These are phyloP conservation scores for Oxyruncus cristatus DNA, from an alignment of 2,113 vertebrate species.

Conservation along the genomic window DNA sequence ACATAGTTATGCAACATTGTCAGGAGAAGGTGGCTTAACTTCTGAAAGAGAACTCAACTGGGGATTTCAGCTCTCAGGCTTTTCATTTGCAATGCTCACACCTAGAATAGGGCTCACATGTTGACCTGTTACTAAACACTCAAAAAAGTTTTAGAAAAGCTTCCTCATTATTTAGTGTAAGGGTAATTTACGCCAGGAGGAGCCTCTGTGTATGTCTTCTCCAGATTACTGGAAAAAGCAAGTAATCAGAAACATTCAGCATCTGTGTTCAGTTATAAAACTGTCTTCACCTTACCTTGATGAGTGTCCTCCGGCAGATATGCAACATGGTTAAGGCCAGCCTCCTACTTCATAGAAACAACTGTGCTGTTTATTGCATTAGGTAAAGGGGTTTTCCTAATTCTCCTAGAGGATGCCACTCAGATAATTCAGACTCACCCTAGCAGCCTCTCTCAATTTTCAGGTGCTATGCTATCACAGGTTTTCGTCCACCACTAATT, in stretches of 20 bases:
- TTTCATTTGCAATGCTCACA: not conserved
- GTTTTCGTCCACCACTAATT: not conserved
- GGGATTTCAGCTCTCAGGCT: not conserved
- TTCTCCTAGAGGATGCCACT: not conserved
- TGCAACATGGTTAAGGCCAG: not conserved
- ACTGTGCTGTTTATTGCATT: not conserved
- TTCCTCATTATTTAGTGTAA: not conserved
- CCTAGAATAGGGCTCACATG: not conserved
- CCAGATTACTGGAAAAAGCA: not conserved
- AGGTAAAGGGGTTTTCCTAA: not conserved
- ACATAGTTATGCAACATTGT: fast-evolving
- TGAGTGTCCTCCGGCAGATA: not conserved
- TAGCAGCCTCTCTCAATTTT: not conserved
- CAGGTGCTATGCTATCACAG: not conserved
- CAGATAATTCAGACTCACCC: not conserved
- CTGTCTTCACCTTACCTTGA: not conserved
- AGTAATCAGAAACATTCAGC: not conserved
- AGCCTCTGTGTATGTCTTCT: not conserved
- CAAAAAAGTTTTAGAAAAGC: not conserved
- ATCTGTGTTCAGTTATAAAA: conserved; percentile 6
- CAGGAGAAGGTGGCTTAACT: not conserved
- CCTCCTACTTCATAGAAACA: not conserved
- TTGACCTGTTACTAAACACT: not conserved
- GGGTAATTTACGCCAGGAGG: not conserved
- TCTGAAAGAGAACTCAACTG: not conserved